Conservation (phyloP, 2,113 vertebrate species). For the Poicephalus meyeri region DNA sequence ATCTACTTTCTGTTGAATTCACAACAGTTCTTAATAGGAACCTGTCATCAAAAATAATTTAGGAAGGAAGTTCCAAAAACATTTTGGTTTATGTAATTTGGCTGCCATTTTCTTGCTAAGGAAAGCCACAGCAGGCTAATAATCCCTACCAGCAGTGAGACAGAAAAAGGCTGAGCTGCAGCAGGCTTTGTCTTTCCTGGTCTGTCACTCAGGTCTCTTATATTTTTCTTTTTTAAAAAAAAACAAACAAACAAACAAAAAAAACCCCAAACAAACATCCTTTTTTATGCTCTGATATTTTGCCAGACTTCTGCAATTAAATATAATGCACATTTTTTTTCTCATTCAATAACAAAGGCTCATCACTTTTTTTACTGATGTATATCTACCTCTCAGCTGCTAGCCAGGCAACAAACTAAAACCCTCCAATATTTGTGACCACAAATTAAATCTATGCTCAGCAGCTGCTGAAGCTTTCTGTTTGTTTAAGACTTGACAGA, state of each 20-base stretch:
- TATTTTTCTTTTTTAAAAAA: not conserved
- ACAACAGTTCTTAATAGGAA: not conserved
- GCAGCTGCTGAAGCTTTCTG: not conserved
- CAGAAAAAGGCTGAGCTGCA: not conserved
- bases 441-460: not conserved
- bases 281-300: not conserved
- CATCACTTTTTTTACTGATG: not conserved
- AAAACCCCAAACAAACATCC: not conserved
- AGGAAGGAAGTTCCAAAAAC: conserved; percentile 5
- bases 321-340: not conserved
- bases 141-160: not conserved
- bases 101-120: not conserved
- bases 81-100: not conserved
- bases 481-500: not conserved
- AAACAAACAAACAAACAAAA: no score
- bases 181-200: not conserved
- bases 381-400: not conserved
- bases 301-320: conserved; percentile 43
- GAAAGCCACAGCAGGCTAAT: not conserved
- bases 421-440: not conserved
- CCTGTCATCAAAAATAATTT: conserved; percentile 30
- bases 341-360: not conserved
- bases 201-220: not conserved
- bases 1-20: not conserved
- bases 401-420: not conserved